Percentiles rank a stretch among this genome's conserved stretches.
Evolutionary conservation across 2,888 invertebrate species (phyloP).

Genomic region (Sarcophaga variegata): DNA sequence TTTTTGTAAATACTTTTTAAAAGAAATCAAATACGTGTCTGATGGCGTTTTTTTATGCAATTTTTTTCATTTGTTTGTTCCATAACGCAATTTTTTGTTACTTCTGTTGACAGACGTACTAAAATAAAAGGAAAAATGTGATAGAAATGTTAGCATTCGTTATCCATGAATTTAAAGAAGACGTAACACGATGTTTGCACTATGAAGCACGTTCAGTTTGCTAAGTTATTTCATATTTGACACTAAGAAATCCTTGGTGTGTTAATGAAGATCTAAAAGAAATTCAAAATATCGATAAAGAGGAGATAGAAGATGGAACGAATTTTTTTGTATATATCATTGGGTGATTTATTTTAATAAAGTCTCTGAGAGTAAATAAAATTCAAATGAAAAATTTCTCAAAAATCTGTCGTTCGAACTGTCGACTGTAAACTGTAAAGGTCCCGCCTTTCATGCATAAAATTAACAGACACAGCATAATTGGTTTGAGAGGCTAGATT

Average conservation of each 20-base stretch:
- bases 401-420: no score
- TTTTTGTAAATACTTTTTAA: conserved; percentile 45
- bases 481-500: no score
- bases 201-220: conserved; percentile 39
- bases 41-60: conserved; percentile 47
- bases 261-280: background rate
- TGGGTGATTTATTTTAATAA: no score
- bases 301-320: background rate
- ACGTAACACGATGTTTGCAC: background rate
- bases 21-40: conserved; percentile 63
- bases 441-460: no score
- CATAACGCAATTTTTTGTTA: background rate
- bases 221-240: conserved; percentile 4
- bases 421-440: no score
- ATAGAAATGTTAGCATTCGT: background rate
- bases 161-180: background rate
- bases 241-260: conserved; percentile 24
- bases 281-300: background rate
- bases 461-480: no score
- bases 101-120: background rate
- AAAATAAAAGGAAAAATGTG: background rate
- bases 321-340: no score
- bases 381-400: no score
- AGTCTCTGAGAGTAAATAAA: no score
- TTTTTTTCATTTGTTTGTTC: conserved; percentile 26